phyloP scores from a whole-genome alignment of 2,888 invertebrate genomes.

The Eupithecia dodoneata region DNA sequence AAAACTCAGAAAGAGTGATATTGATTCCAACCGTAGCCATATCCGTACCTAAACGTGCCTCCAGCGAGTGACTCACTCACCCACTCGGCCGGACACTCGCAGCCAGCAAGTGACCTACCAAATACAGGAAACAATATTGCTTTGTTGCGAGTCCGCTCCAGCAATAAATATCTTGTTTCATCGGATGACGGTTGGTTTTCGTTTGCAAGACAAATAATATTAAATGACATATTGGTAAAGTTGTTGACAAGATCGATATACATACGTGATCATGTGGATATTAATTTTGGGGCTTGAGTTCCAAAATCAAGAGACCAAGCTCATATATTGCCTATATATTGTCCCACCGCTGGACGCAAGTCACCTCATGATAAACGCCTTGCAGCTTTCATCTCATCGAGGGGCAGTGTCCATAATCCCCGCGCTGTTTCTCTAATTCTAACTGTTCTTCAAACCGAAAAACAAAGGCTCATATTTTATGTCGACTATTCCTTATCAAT shows the following conservation, averaged over 20 bases:
- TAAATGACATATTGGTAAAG: constrained; percentile 64
- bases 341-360: no score
- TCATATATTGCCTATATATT: no score
- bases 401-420: no score
- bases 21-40: not conserved
- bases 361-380: no score
- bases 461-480: not conserved
- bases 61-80: not conserved
- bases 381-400: no score
- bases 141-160: constrained; percentile 17
- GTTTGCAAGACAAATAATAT: constrained; percentile 41
- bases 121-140: constrained; percentile 41
- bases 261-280: no score
- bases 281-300: constrained; percentile 54
- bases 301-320: constrained; percentile 36
- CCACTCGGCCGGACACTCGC: not conserved
- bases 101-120: constrained; percentile 31
- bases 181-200: constrained; percentile 21
- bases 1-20: not conserved
- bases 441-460: not conserved
- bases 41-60: no score
- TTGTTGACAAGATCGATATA: constrained; percentile 57
- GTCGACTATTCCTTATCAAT: not conserved
- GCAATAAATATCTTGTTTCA: constrained; percentile 13
- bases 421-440: not conserved